Percentiles rank a stretch among this genome's conserved stretches.
phyloP scores from a whole-genome alignment of 37 sponge, comb jelly and placozoan genomes.

The Dysidea cf. avara region DNA sequence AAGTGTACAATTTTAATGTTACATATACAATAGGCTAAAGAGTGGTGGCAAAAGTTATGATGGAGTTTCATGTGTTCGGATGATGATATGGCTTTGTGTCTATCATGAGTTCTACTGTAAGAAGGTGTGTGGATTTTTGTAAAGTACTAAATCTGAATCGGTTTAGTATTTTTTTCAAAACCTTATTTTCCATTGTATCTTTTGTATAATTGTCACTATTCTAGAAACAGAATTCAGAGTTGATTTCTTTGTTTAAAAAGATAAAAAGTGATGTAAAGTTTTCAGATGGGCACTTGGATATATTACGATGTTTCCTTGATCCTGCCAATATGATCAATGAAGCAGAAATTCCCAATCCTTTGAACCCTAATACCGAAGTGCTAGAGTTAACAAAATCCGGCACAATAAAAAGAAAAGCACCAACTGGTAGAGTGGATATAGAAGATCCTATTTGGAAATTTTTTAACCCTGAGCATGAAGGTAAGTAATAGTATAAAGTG shows the following conservation, averaged over 20 bases:
- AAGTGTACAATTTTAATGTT: no score
- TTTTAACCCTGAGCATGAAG: neutral
- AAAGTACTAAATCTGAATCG: neutral
- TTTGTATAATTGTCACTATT: no score
- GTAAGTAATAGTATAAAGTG: neutral
- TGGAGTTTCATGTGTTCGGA: constrained; percentile 33
- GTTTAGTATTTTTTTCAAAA: no score
- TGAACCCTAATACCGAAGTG: constrained; percentile 43
- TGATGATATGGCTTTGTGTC: constrained; percentile 69
- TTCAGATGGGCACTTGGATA: constrained; percentile 41
- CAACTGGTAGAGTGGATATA: neutral
- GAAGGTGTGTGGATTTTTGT: constrained; percentile 24
- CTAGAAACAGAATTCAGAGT: no score
- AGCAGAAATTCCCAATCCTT: constrained; percentile 45
- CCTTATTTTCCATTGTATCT: no score
- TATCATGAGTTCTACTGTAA: constrained; percentile 74
- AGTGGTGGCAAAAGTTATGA: constrained; percentile 45
- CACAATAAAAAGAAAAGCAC: no score
- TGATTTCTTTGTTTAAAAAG: no score
- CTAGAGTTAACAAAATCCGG: constrained; percentile 21
- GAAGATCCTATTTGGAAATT: neutral
- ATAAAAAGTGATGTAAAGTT: no score
- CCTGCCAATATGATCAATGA: constrained; percentile 31
- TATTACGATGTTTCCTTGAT: constrained; percentile 60
- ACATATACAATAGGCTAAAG: constrained; percentile 53